Percentiles rank a stretch among this genome's conserved stretches.
These are phyloP conservation scores for Ctenopoma kingsleyae DNA, from an alignment of 2,797 vertebrate genomes.

Conservation along the genomic window DNA sequence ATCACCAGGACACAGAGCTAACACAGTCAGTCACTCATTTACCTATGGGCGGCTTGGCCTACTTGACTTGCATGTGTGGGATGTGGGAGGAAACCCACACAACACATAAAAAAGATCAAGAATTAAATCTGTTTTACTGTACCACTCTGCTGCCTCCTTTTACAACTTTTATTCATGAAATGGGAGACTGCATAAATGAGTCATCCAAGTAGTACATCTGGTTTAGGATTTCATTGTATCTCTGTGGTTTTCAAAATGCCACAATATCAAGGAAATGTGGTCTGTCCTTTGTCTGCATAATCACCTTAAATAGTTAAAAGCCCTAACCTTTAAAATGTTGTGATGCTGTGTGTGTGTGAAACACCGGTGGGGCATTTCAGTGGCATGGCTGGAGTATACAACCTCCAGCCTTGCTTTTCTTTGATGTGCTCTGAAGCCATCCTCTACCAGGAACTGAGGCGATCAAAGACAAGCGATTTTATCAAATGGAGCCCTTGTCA, in stretches of 20 bases:
- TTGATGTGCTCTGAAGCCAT: constrained; percentile 70
- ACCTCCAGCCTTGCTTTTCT: constrained; percentile 63
- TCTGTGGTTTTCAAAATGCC: constrained; percentile 50
- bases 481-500: constrained; percentile 78
- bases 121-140: constrained; percentile 47
- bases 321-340: constrained; percentile 61
- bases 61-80: constrained; percentile 55
- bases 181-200: constrained; percentile 67
- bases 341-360: constrained; percentile 9
- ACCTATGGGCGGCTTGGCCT: constrained; percentile 58
- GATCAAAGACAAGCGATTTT: constrained; percentile 81
- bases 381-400: constrained; percentile 57
- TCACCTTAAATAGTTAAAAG: constrained; percentile 61
- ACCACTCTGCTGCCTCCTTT: constrained; percentile 45
- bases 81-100: constrained; percentile 48
- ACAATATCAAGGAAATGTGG: constrained; percentile 33
- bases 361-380: constrained; percentile 47
- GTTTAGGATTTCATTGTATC: constrained; percentile 50
- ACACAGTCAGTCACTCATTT: constrained; percentile 56
- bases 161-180: constrained; percentile 74
- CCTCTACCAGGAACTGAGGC: constrained; percentile 72
- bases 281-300: constrained; percentile 56
- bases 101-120: constrained; percentile 2
- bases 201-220: constrained; percentile 58
- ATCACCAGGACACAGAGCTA: constrained; percentile 31